Conservation (phyloP, 2,888 invertebrate genomes). For the Brassicogethes aeneus region DNA sequence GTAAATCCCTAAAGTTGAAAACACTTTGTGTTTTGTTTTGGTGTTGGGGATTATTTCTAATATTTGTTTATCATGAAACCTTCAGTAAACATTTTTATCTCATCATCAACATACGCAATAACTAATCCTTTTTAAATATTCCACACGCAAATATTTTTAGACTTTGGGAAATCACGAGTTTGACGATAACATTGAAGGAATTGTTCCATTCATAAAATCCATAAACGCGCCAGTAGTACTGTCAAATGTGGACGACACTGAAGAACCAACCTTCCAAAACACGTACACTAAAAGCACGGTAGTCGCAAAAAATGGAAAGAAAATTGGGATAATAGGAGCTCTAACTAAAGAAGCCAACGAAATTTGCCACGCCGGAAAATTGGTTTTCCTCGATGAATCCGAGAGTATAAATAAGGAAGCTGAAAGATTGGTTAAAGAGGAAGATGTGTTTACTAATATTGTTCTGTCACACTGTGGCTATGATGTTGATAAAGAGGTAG, state of each 20-base stretch:
- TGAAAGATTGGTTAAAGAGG: constrained; percentile 46
- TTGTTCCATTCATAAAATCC: constrained; percentile 59
- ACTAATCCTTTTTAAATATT: too few relatives aligned
- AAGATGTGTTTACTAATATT: constrained; percentile 68
- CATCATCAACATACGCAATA: too few relatives aligned
- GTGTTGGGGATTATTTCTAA: too few relatives aligned
- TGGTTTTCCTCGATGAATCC: constrained; percentile 61
- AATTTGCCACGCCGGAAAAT: constrained; percentile 54
- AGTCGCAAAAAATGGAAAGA: constrained; percentile 51
- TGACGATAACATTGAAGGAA: constrained; percentile 62
- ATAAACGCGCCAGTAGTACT: constrained; percentile 60
- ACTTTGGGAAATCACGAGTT: constrained; percentile 85
- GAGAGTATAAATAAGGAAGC: constrained; percentile 60
- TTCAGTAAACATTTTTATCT: too few relatives aligned
- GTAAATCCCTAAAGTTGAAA: too few relatives aligned
- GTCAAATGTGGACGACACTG: constrained; percentile 63
- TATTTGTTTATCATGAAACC: too few relatives aligned
- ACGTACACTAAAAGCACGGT: constrained; percentile 56
- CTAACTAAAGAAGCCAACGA: constrained; percentile 58
- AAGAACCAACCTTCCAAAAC: constrained; percentile 56
- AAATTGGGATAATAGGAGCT: constrained; percentile 74
- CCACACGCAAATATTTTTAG: too few relatives aligned
- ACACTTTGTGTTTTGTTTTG: too few relatives aligned
- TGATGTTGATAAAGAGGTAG: constrained; percentile 58
- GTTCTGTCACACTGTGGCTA: constrained; percentile 76